phyloP scores from a whole-genome alignment of 2,888 invertebrate genomes.

The Morpho achilles region DNA sequence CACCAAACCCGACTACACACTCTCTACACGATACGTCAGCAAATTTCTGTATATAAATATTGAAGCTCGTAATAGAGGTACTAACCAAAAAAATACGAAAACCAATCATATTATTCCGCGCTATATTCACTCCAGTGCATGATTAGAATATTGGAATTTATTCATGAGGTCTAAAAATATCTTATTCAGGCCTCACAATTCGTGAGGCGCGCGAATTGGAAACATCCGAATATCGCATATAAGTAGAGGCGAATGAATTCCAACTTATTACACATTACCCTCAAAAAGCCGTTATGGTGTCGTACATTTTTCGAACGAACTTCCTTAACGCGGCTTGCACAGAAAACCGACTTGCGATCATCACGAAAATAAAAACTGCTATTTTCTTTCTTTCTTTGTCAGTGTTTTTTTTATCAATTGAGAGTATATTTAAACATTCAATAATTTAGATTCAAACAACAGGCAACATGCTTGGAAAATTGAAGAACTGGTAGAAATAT shows the following conservation, averaged over 20 bases:
- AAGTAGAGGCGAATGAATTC: constrained; percentile 9
- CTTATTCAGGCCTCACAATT: constrained; percentile 18
- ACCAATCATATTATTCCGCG: constrained; percentile 13
- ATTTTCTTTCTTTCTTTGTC: too few species aligned
- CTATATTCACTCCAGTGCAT: constrained; percentile 4
- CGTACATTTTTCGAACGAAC: not conserved
- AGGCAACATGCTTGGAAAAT: too few species aligned
- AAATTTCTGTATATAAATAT: too few species aligned
- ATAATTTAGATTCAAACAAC: too few species aligned
- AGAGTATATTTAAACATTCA: too few species aligned
- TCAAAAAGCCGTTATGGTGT: not conserved
- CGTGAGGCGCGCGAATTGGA: constrained; percentile 18
- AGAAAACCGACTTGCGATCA: too few species aligned
- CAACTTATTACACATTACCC: constrained; percentile 7
- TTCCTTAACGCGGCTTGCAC: too few species aligned
- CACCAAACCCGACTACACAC: too few species aligned
- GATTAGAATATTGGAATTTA: constrained; percentile 24
- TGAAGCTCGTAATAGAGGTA: not conserved
- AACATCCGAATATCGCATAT: constrained; percentile 14
- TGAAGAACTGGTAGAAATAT: too few species aligned
- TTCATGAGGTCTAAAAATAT: constrained; percentile 25
- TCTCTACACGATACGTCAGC: too few species aligned
- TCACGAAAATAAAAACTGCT: too few species aligned
- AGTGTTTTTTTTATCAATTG: too few species aligned
- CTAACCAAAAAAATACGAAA: constrained; percentile 3